Evolutionary conservation across 1,140 invertebrate genomes (phyloP).

Genomic region (Drosophila funebris): DNA sequence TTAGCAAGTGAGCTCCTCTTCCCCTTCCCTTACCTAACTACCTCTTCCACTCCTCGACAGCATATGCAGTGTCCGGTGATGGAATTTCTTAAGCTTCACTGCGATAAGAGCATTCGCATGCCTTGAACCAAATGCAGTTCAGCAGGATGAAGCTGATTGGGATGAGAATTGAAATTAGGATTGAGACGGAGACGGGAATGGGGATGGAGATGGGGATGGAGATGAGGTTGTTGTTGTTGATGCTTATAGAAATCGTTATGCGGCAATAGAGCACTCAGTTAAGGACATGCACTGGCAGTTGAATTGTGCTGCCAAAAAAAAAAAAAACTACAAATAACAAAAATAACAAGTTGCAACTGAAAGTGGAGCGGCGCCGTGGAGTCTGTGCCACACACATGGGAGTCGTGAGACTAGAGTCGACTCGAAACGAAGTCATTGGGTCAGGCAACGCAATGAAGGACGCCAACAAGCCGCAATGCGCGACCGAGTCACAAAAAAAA

Average conservation of each 20-base stretch:
- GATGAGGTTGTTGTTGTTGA: too few relatives aligned
- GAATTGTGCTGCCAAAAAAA: conserved; percentile 7
- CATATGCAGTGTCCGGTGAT: neutral
- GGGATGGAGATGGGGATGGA: neutral
- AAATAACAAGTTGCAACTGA: conserved; percentile 44
- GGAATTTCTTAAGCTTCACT: neutral
- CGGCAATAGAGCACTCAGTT: conserved; percentile 3
- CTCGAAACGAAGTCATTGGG: conserved; percentile 54
- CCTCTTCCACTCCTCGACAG: too few relatives aligned
- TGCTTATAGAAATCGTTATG: neutral
- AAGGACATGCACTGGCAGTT: neutral
- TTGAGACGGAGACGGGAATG: neutral
- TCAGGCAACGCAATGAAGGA: conserved; percentile 39
- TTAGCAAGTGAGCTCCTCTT: neutral
- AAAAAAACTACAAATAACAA: neutral
- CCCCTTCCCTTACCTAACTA: too few relatives aligned
- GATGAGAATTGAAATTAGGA: neutral
- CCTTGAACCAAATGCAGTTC: conserved; percentile 28
- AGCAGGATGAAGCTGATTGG: neutral
- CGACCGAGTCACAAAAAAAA: neutral
- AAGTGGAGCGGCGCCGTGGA: conserved; percentile 40
- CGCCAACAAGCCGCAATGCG: conserved; percentile 15
- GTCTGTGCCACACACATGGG: conserved; percentile 42
- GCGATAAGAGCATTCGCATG: neutral
- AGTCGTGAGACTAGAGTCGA: conserved; percentile 43